Percentiles rank a stretch among this genome's conserved stretches.
phyloP scores from a whole-genome alignment of 2,797 vertebrate genomes.

The Peromyscus nudipes region DNA sequence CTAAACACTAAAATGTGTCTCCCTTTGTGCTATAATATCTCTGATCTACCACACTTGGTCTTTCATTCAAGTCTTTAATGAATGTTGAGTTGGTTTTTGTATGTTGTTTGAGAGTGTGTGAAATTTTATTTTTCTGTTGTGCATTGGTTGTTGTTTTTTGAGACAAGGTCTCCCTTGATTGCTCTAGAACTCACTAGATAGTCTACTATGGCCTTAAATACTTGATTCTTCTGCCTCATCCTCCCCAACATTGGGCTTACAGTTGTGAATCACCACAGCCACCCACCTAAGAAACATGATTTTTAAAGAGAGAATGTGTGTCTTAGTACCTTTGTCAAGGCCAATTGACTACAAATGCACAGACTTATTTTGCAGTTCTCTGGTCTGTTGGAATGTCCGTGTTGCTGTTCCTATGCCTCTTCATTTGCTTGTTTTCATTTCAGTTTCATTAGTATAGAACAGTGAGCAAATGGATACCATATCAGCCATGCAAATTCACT shows the following conservation, averaged over 20 bases:
- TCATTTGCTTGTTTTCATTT: neutral
- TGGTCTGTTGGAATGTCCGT: neutral
- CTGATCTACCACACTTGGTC: neutral
- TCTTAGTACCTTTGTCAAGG: neutral
- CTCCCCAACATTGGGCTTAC: neutral
- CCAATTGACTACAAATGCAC: neutral
- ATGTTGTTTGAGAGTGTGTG: neutral
- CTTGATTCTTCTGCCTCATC: neutral
- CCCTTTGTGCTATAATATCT: neutral
- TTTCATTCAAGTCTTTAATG: neutral
- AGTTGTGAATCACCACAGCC: neutral
- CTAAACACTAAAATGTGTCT: neutral
- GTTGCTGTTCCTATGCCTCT: neutral
- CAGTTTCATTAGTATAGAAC: conserved; percentile 43
- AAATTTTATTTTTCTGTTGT: neutral
- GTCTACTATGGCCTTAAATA: neutral
- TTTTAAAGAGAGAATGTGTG: neutral
- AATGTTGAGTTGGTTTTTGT: neutral
- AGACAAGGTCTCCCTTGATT: neutral
- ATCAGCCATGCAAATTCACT: neutral
- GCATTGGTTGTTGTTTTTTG: neutral
- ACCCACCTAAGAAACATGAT: neutral
- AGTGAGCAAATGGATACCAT: neutral
- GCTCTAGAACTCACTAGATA: neutral
- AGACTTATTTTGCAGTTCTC: neutral